phyloP scores from a whole-genome alignment of 1,140 invertebrate genomes.

The Idris sp. region DNA sequence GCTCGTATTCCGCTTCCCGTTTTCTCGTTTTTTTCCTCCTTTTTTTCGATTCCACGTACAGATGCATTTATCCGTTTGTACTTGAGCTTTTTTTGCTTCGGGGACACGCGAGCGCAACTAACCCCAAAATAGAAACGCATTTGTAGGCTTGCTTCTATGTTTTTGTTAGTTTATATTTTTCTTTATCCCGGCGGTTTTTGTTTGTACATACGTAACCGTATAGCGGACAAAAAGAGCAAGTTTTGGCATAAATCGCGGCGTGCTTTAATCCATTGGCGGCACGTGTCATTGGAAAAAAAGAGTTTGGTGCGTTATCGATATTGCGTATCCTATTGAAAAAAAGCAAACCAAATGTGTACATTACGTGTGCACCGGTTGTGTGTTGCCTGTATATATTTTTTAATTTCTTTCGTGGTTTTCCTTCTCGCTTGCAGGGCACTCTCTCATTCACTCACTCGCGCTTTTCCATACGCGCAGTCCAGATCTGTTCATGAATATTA shows the following conservation, averaged over 20 bases:
- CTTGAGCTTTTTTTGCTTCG: constrained; percentile 34
- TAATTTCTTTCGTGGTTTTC: constrained; percentile 48
- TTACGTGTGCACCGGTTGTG: constrained; percentile 43
- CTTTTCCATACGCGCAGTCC: constrained; percentile 58
- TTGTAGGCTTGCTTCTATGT: constrained; percentile 11
- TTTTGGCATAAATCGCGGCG: constrained; percentile 37
- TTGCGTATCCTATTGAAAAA: constrained; percentile 64
- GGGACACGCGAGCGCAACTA: constrained; percentile 33
- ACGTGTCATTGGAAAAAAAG: constrained; percentile 59
- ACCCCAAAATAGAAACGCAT: constrained; percentile 35
- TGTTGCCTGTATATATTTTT: constrained; percentile 43
- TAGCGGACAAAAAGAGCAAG: constrained; percentile 31
- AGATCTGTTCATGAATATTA: constrained; percentile 64
- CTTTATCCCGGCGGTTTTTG: constrained; percentile 6
- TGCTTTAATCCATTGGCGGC: constrained; percentile 42
- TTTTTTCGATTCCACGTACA: constrained; percentile 28
- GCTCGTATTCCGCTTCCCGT: constrained; percentile 23
- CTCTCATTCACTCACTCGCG: constrained; percentile 1
- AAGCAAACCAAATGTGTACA: constrained; percentile 56
- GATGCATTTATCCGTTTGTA: constrained; percentile 43
- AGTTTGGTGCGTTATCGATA: constrained; percentile 57
- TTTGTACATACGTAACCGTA: constrained; percentile 8
- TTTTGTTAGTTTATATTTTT: constrained; percentile 1
- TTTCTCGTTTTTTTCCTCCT: constrained; percentile 4
- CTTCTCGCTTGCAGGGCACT: too few relatives aligned